Conservation (phyloP, 2,888 invertebrate species). For the Polyommatus icarus region DNA sequence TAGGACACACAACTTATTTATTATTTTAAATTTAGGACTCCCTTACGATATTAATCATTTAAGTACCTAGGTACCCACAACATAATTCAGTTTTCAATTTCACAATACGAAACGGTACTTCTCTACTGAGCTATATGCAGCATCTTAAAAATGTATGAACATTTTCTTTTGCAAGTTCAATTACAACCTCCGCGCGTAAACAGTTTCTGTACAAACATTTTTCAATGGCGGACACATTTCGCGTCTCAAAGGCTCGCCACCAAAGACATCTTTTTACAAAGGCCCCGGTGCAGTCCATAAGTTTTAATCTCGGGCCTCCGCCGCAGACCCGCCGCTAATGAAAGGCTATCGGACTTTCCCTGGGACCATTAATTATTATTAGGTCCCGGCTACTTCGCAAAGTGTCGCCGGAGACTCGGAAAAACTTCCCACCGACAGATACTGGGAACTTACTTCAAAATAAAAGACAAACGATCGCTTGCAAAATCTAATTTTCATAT, state of each 20-base stretch:
- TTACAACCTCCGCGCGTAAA: constrained; percentile 31
- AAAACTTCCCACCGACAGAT: constrained; percentile 69
- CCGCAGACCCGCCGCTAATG: constrained; percentile 69
- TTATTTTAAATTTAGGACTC: too few relatives aligned
- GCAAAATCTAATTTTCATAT: neutral
- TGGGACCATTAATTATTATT: constrained; percentile 78
- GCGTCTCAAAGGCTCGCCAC: constrained; percentile 57
- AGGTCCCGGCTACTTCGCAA: constrained; percentile 65
- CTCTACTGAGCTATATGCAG: neutral
- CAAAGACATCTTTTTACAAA: constrained; percentile 59
- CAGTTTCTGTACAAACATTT: constrained; percentile 41
- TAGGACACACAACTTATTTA: too few relatives aligned
- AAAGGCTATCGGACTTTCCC: constrained; percentile 78
- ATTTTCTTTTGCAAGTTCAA: constrained; percentile 12
- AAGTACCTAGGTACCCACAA: too few relatives aligned
- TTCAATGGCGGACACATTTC: constrained; percentile 49
- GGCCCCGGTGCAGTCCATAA: constrained; percentile 61
- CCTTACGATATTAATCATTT: too few relatives aligned
- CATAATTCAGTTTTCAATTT: too few relatives aligned
- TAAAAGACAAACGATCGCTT: constrained; percentile 44
- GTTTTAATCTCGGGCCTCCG: constrained; percentile 73
- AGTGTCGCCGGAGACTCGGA: constrained; percentile 71
- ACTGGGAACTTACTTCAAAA: constrained; percentile 53
- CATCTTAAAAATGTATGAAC: neutral
- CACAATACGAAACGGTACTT: too few relatives aligned